Evolutionary conservation across 2,113 vertebrate species (phyloP).

Genomic region (Hymenochirus boettgeri): DNA sequence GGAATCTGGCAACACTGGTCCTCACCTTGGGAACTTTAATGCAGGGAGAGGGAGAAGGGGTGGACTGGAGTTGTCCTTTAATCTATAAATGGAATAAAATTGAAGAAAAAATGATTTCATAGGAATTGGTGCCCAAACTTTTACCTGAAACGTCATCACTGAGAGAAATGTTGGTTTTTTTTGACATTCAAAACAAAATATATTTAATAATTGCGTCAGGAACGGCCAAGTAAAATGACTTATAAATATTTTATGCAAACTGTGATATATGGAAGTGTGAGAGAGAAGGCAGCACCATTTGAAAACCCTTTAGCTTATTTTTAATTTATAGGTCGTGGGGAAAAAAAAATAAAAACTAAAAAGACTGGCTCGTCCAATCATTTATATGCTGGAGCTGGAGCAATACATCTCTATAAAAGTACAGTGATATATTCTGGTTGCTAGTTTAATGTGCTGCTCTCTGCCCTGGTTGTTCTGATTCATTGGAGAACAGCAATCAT

Average conservation of each 20-base stretch:
- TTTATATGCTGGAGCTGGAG: slow-evolving; percentile 76
- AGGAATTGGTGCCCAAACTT: too few species aligned
- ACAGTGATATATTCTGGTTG: slow-evolving; percentile 79
- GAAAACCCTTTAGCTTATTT: slow-evolving; percentile 72
- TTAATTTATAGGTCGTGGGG: slow-evolving; percentile 75
- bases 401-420: slow-evolving; percentile 83
- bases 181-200: too few species aligned
- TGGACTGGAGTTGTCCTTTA: too few species aligned
- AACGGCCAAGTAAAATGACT: slow-evolving; percentile 51
- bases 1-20: too few species aligned
- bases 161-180: too few species aligned
- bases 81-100: too few species aligned
- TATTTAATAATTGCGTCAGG: too few species aligned
- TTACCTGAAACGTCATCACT: too few species aligned
- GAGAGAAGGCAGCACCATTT: slow-evolving; percentile 64
- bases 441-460: slow-evolving; percentile 78
- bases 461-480: slow-evolving; percentile 76
- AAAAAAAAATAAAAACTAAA: slow-evolving; percentile 56
- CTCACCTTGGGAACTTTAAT: too few species aligned
- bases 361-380: slow-evolving; percentile 71
- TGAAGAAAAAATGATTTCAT: too few species aligned
- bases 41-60: too few species aligned
- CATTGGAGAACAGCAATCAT: slow-evolving; percentile 79
- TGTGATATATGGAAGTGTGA: slow-evolving; percentile 57
- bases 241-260: slow-evolving; percentile 63